Evolutionary conservation across 1,140 invertebrate genomes (phyloP), one percentile per base, ranked within the genome.

Genomic region (Drosophila aff.): DNA sequence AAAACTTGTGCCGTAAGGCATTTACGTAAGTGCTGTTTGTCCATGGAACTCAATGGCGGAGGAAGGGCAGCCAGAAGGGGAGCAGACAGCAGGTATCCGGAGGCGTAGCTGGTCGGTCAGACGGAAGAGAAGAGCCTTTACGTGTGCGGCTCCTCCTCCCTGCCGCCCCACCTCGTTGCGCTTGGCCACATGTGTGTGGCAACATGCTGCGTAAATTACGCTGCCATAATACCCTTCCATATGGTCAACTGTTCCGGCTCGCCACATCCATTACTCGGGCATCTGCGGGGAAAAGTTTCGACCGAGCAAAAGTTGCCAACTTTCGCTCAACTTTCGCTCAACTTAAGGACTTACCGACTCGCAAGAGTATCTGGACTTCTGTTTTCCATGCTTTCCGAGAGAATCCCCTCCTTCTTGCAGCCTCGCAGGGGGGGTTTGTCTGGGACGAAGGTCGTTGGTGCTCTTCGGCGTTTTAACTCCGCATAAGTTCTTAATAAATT

Each of bases 401-500:
- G 16, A 18, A 21, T 6, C 23, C 53, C 33, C 49, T 40, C 31
- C 46, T 21, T 2, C 21, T n/a, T 10, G 41, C 41, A 10, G 41
- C 4, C 16, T 16, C 41, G 16, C 33, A 43, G 31, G 16, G 40
- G 16, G 40, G 18, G 40, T 72, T 33, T 58, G 63, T 44, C 36
- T 50, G 31, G 23, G 43, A 38, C 44, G 74, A 58, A 55, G 64
- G 58, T 59, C 44, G 58, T 58, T 47, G 50, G 26, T 58, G 64
- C 59, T 65, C 75, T 71, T 71, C 46, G 65, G 43, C 71, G 58
- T 79, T 72, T 79, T 72, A 79, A 79, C 75, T 79, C 60, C 65
- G 60, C 66, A 79, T 78, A 79, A 79, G 76, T 79, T 79, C 76
- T 79, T 79, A 79, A 79, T 79, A 79, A 79, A 79, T 79, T 79